Percentiles rank a stretch among this genome's conserved stretches.
phyloP scores from a whole-genome alignment of 2,797 vertebrate genomes.

The Jordanella pulchra region DNA sequence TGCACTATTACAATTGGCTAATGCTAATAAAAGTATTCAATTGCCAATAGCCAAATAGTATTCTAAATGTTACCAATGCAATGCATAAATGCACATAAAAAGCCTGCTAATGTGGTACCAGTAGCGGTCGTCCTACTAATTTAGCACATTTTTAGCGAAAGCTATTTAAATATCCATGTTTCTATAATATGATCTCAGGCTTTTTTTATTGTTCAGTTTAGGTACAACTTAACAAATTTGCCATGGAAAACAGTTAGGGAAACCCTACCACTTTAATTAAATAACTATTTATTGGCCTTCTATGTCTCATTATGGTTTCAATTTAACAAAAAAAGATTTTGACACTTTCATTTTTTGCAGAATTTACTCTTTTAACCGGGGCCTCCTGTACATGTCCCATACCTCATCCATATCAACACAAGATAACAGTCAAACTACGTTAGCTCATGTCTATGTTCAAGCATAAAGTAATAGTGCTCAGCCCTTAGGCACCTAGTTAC shows the following conservation, averaged over 20 bases:
- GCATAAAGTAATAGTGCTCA: constrained; percentile 75
- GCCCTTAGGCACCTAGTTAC: constrained; percentile 72
- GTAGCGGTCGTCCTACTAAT: neutral
- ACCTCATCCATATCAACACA: constrained; percentile 64
- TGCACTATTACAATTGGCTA: no score
- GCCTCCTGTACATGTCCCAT: constrained; percentile 48
- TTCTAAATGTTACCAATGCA: neutral
- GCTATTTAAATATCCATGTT: neutral
- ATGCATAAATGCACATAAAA: neutral
- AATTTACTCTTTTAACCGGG: constrained; percentile 26
- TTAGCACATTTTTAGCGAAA: neutral
- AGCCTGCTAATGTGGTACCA: neutral
- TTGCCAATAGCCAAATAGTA: no score
- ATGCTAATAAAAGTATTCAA: no score
- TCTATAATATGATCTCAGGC: neutral
- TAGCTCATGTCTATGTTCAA: constrained; percentile 74
- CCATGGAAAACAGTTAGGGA: neutral
- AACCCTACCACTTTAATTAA: neutral
- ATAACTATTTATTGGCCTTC: no score
- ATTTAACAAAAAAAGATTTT: no score
- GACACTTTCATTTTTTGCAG: no score
- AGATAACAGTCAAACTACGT: constrained; percentile 67
- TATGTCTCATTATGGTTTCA: no score
- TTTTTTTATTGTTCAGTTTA: neutral
- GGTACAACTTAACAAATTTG: neutral